Base-by-base conservation (phyloP, 2,888 invertebrate species). In the Selenia dentaria region DNA sequence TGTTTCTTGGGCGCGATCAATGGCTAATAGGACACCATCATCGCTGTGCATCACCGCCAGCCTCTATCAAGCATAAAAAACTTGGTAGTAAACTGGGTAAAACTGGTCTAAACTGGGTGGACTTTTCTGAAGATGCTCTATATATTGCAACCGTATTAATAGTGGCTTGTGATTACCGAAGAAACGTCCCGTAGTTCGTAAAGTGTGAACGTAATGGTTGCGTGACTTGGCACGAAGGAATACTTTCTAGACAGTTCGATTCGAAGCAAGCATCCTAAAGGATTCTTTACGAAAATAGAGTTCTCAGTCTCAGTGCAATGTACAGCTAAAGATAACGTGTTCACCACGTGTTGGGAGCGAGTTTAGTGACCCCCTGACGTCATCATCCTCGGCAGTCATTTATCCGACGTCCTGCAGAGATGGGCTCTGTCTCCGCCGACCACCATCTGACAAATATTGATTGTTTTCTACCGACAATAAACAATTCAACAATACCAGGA, bases 1-100 rank as follows among this genome's bases (percentile, higher is more conserved):
- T 62, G 67, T 70, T 77, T 75, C 72, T 75, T 28, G 29, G 72
- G 69, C 64, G 72, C 70, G 69, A 78, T 83, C 75, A 70, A 74
- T 66, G 73, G 70, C 66, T 79, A 82, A 82, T 83, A 79, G 72
- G 64, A 74, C 68, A 69, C n/a, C n/a, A n/a, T n/a, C 78, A 72
- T 81, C 79, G 79, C 81, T 83, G 75, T 78, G 78, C 78, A 76
- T 79, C 78, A 41, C 41, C 53, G 57, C 42, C 52, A 52, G 73
- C 85, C 86, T 85, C 74, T 84, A 86, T 75, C 70, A 57, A 61
- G 61, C 58, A 38, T 26, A 65, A 63, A 70, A 69, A 71, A 74
- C 62, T 59, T 65, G 58, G 74, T 74, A 73, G n/a, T 75, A 78
- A 79, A 64, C 37, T 59, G 39, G 44, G 59, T 52, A 49, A 55